Conservation (phyloP, 2,888 invertebrate species). For the Melanostoma mellinum region DNA sequence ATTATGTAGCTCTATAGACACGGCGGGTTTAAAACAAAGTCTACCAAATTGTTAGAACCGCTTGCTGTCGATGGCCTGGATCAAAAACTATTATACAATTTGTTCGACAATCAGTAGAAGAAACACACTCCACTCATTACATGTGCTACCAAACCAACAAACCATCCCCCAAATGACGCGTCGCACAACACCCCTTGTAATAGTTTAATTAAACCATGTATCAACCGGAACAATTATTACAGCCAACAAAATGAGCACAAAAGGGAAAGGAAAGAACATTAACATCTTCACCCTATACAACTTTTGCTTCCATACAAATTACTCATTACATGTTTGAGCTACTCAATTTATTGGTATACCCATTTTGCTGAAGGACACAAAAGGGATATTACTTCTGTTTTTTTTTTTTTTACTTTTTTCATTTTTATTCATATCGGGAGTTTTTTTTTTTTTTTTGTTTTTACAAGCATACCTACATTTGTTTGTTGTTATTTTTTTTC, state of each 20-base stretch:
- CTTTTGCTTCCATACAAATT: conserved; percentile 19
- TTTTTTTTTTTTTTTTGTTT: conserved; percentile 5
- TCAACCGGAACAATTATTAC: conserved; percentile 53
- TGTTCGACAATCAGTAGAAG: no score
- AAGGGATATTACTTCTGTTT: conserved; percentile 30
- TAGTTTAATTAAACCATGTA: conserved; percentile 53
- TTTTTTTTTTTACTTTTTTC: conserved; percentile 32
- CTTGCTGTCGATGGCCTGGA: no score
- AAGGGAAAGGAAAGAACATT: conserved; percentile 8
- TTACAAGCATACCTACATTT: background rate
- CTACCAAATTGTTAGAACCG: no score
- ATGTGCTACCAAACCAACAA: no score
- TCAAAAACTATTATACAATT: no score
- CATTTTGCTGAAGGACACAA: conserved; percentile 35
- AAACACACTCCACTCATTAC: no score
- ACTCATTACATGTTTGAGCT: conserved; percentile 46
- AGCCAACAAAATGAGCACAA: conserved; percentile 41
- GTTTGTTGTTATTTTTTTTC: conserved; percentile 2
- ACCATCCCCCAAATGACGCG: background rate
- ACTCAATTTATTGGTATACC: conserved; percentile 38
- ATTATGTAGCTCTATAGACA: no score
- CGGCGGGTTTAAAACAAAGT: no score
- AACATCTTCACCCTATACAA: conserved; percentile 46
- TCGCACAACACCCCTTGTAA: conserved; percentile 39
- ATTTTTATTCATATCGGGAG: conserved; percentile 35